phyloP scores from a whole-genome alignment of 1,140 invertebrate genomes.

The Danaus melanippus region DNA sequence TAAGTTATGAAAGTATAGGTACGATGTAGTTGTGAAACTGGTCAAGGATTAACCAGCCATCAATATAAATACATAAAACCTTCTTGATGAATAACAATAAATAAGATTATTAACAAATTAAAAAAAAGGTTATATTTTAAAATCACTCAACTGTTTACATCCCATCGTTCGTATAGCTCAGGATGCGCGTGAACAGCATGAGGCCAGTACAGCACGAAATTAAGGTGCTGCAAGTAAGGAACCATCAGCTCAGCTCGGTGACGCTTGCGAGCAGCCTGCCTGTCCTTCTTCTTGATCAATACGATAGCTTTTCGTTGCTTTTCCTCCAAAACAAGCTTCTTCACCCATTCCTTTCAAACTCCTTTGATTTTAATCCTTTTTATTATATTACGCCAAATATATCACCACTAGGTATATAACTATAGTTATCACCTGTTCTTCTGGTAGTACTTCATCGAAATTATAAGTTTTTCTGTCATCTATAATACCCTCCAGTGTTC shows the following conservation, averaged over 20 bases:
- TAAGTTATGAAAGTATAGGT: no score
- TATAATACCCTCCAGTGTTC: conserved; percentile 17
- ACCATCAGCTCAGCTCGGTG: conserved; percentile 55
- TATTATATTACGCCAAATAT: no score
- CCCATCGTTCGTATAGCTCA: conserved; percentile 56
- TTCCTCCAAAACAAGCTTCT: conserved; percentile 20
- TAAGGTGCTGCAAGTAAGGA: conserved; percentile 38
- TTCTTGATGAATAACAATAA: no score
- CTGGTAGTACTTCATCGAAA: conserved; percentile 41
- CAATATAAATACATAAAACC: no score
- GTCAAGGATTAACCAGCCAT: no score
- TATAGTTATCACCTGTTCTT: conserved; percentile 35
- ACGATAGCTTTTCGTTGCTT: conserved; percentile 19
- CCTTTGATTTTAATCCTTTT: neutral
- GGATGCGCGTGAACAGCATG: conserved; percentile 48
- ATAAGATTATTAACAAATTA: no score
- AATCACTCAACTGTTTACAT: conserved; percentile 41
- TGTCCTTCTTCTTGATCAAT: conserved; percentile 14
- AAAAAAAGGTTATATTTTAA: neutral
- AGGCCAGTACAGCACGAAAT: conserved; percentile 60
- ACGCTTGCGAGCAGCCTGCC: conserved; percentile 48
- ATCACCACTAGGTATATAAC: no score
- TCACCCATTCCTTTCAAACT: conserved; percentile 40
- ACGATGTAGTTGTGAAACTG: no score
- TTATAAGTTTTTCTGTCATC: conserved; percentile 33